Evolutionary conservation across 2,888 invertebrate genomes (phyloP).

Genomic region (Papilio protenor): DNA sequence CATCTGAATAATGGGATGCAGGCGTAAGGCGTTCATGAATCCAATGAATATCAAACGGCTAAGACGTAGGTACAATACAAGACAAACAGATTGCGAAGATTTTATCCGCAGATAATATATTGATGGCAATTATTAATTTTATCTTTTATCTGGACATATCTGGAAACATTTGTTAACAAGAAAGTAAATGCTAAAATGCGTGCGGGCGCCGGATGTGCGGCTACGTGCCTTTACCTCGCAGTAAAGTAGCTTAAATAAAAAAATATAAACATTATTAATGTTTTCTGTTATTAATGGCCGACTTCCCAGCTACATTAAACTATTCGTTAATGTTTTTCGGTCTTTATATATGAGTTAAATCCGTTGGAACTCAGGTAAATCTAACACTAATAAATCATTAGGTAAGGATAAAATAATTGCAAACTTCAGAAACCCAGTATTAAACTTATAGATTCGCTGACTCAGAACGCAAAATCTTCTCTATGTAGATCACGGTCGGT

Average conservation of each 20-base stretch:
- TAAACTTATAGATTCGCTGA: neutral
- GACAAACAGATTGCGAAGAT: slow-evolving; percentile 3
- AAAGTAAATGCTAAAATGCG: neutral
- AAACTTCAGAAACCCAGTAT: too few relatives aligned
- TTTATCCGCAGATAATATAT: slow-evolving; percentile 13
- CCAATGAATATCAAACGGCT: slow-evolving; percentile 65
- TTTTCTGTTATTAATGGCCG: too few relatives aligned
- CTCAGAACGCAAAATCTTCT: neutral
- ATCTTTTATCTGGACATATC: slow-evolving; percentile 5
- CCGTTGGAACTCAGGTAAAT: too few relatives aligned
- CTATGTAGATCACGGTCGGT: neutral
- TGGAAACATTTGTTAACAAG: neutral
- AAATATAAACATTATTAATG: too few relatives aligned
- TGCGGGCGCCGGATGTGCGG: slow-evolving; percentile 1
- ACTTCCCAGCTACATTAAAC: too few relatives aligned
- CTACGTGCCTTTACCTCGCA: neutral
- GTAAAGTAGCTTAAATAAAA: too few relatives aligned
- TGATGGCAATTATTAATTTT: neutral
- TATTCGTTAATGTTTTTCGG: too few relatives aligned
- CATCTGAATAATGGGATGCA: slow-evolving; percentile 59
- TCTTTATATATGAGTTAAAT: too few relatives aligned
- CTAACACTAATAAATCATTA: too few relatives aligned
- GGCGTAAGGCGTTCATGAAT: slow-evolving; percentile 65
- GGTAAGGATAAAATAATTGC: too few relatives aligned
- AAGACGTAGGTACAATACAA: slow-evolving; percentile 6